Conservation (phyloP, 2,797 vertebrate genomes). For the Pseudochirops cupreus region DNA sequence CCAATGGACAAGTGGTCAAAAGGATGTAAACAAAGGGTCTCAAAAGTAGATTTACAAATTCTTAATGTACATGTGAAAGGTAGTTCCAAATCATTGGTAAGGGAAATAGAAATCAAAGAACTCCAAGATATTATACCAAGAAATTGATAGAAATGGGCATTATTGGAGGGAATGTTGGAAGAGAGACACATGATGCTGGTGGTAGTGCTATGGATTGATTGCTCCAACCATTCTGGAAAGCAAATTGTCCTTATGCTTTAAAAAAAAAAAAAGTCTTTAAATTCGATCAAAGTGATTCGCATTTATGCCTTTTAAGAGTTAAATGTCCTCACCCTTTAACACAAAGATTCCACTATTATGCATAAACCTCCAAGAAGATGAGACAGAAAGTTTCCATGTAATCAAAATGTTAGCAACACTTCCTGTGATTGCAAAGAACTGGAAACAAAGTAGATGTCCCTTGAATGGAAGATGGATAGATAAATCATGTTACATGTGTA, state of each 20-base stretch:
- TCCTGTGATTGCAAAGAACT: background rate
- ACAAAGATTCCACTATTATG: background rate
- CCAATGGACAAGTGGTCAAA: background rate
- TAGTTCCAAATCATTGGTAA: background rate
- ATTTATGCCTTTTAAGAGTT: background rate
- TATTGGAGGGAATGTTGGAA: background rate
- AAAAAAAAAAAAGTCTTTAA: background rate
- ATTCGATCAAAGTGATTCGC: background rate
- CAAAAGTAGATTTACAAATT: background rate
- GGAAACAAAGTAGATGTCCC: background rate
- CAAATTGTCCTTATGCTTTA: background rate
- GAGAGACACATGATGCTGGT: background rate
- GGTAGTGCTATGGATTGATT: background rate
- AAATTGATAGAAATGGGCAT: background rate
- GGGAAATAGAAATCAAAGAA: background rate
- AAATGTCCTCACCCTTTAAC: background rate
- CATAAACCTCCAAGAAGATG: background rate
- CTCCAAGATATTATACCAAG: background rate
- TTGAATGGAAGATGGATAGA: background rate
- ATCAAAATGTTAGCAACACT: background rate
- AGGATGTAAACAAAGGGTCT: background rate
- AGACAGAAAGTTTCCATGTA: background rate
- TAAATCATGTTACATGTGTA: background rate
- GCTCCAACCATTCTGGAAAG: background rate
- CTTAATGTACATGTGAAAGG: background rate